These are phyloP conservation scores for Metallyticus violacea DNA, from an alignment of 2,888 invertebrate genomes.

Conservation along the genomic window DNA sequence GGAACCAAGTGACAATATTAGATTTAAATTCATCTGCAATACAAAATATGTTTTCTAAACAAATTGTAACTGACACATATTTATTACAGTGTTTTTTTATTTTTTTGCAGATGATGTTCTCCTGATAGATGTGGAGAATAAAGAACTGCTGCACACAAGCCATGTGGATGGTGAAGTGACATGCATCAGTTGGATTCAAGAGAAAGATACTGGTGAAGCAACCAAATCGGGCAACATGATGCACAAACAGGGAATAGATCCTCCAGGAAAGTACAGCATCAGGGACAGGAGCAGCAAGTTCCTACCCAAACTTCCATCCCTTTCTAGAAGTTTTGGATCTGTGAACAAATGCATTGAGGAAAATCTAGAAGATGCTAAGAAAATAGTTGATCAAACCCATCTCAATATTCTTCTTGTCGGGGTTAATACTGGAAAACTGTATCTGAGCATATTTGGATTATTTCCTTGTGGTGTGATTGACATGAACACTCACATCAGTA, in stretches of 20 bases:
- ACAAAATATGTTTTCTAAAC: background rate
- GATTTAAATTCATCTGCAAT: background rate
- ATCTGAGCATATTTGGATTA: constrained; percentile 80
- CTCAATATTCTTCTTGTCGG: constrained; percentile 79
- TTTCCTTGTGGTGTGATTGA: constrained; percentile 73
- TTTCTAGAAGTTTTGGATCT: constrained; percentile 46
- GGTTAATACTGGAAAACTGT: constrained; percentile 67
- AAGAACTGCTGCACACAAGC: constrained; percentile 68
- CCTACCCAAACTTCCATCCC: constrained; percentile 52
- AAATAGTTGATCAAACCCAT: constrained; percentile 57
- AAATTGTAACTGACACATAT: background rate
- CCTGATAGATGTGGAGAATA: constrained; percentile 82
- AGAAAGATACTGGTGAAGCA: constrained; percentile 41
- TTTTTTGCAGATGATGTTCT: constrained; percentile 59
- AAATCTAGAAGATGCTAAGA: constrained; percentile 50
- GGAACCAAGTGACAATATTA: background rate
- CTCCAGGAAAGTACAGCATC: constrained; percentile 13
- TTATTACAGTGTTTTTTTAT: constrained; percentile 6
- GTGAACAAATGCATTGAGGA: constrained; percentile 44
- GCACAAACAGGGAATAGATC: constrained; percentile 11
- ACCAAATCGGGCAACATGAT: background rate
- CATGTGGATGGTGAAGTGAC: constrained; percentile 62
- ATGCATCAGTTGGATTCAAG: constrained; percentile 71
- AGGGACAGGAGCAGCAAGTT: constrained; percentile 55
- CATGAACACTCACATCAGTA: constrained; percentile 43